Base-by-base conservation (phyloP, 2,888 invertebrate species). In the Hydropsyche betteni region DNA sequence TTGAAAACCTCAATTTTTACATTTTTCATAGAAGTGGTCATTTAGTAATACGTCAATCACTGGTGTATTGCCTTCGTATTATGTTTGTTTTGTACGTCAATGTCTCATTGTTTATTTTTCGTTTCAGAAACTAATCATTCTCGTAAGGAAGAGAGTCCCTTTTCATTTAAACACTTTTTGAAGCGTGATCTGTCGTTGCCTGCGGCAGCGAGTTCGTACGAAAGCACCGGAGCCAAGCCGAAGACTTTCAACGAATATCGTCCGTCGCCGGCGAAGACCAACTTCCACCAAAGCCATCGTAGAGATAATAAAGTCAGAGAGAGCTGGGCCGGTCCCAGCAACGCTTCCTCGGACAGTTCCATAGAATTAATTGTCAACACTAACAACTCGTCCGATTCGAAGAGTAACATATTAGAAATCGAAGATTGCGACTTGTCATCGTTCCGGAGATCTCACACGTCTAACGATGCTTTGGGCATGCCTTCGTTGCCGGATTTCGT, bases 131-230 rank as follows among this genome's bases (percentile, higher is more conserved):
- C 86, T 76, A 87, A 88, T 33, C 84, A 84, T 50, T 84, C 86
- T 77, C 86, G 88, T 72, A 88, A 89, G 80, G 93, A 93, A 82
- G 93, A 93, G 80, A 93, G 93, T 84, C 91, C 93, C 3, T 94
- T 95, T 84, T 95, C 95, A 74, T 94, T 95, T 81, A 93, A 94
- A 83, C 94, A 94, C 83, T 95, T 95, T 83, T 84, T 95, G 80
- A 92, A 91, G 82, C 89, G 91, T 80, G 91, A 92, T 81, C 82
- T 87, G 64, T 88, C 87, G 79, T 81, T 87, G 80, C 87, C 87
- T 77, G 87, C 87, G 80, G 86, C 87, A 78, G 87, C 87, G 36
- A 89, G 79, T 38, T 90, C 89, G 79, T 91, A 91, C 82, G 90
- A 90, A 81, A 89, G 87, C 81, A 91, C 92, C 76, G 94, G 94